A percentile compares a stretch with the other conserved stretches of the same genome.
Conservation (phyloP, 30 jellyfish, hydroid and myxozoan genomes). For the Sanderia malayensis region DNA sequence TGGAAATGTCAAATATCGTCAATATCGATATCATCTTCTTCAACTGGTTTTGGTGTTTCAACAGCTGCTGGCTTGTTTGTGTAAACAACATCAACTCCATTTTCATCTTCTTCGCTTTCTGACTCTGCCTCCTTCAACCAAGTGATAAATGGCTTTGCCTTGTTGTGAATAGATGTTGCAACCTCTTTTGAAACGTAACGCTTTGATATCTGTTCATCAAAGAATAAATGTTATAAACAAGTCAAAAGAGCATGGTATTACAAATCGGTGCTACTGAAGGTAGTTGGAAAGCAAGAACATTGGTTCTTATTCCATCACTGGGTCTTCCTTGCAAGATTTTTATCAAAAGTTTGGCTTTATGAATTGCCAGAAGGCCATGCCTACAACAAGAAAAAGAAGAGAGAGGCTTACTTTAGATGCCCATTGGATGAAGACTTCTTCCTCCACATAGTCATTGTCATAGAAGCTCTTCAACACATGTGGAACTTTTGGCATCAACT, state of each 20-base stretch:
- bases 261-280: too few species aligned
- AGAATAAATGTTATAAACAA: too few species aligned
- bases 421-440: slow-evolving; percentile 96
- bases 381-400: too few species aligned
- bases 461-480: slow-evolving; percentile 80
- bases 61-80: slow-evolving; percentile 70
- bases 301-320: too few species aligned
- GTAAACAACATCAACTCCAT: slow-evolving; percentile 86
- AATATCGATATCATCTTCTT: slow-evolving; percentile 81
- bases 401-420: slow-evolving; percentile 78
- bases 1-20: slow-evolving; percentile 62
- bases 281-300: too few species aligned
- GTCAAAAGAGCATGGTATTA: too few species aligned
- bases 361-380: too few species aligned
- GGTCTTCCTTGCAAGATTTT: too few species aligned
- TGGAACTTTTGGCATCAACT: slow-evolving; percentile 89
- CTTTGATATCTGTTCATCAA: slow-evolving; percentile 92
- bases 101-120: slow-evolving; percentile 90
- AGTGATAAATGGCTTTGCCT: slow-evolving; percentile 88
- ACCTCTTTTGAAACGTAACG: slow-evolving; percentile 82
- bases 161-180: slow-evolving; percentile 75
- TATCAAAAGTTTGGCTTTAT: background rate
- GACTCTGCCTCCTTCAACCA: slow-evolving; percentile 99
- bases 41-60: slow-evolving; percentile 31
- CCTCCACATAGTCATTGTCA: slow-evolving; percentile 94